Conservation (phyloP, 2,888 invertebrate species). For the Gibbula magus region DNA sequence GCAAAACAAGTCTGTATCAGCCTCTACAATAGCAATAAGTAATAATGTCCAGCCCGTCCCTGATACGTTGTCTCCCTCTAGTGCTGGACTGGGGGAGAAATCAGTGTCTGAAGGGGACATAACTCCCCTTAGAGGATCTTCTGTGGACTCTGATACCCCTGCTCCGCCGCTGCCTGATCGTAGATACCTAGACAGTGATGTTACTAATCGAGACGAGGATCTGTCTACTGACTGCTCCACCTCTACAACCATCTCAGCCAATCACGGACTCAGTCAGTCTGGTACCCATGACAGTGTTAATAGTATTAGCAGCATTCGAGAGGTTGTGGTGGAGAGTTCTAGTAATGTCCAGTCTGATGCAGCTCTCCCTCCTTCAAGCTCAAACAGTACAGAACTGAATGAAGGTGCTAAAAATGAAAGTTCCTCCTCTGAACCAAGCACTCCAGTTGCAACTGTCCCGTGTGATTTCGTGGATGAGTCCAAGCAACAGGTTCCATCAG, state of each 20-base stretch:
- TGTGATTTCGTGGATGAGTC: too few species aligned
- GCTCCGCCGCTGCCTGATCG: slow-evolving; percentile 37
- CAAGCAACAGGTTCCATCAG: too few species aligned
- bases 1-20: background rate
- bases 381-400: too few species aligned
- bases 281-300: background rate
- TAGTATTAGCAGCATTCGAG: slow-evolving; percentile 1
- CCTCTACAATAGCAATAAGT: background rate
- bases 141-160: background rate
- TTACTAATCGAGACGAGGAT: background rate
- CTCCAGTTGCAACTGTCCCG: too few species aligned
- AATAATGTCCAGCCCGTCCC: background rate
- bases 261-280: background rate
- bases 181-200: slow-evolving; percentile 19
- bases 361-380: too few species aligned
- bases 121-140: background rate
- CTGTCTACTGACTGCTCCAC: background rate
- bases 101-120: slow-evolving; percentile 12
- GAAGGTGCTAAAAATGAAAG: too few species aligned
- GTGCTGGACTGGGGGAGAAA: background rate
- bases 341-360: too few species aligned
- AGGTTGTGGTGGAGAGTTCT: background rate
- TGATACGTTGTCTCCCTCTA: background rate
- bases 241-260: background rate
- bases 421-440: too few species aligned